Conservation (phyloP, 2,797 vertebrate species). For the Syncerus caffer region DNA sequence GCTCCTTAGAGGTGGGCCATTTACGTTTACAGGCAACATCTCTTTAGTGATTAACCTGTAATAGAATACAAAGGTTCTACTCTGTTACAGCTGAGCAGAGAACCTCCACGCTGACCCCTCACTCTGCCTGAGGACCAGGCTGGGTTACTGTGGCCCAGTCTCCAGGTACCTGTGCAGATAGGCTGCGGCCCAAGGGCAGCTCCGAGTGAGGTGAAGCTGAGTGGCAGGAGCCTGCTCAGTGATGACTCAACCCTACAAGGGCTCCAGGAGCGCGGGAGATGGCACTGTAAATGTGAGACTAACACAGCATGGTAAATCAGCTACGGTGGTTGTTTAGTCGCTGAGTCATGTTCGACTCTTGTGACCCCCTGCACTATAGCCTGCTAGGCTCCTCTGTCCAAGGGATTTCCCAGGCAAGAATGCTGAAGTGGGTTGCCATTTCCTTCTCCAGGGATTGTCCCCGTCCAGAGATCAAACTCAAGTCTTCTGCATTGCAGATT, state of each 20-base stretch:
- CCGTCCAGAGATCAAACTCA: not conserved
- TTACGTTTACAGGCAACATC: not conserved
- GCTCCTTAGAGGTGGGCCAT: not conserved
- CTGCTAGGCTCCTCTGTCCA: not conserved
- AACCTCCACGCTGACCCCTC: not conserved
- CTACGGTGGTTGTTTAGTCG: not conserved
- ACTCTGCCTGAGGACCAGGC: not conserved
- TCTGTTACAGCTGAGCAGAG: not conserved
- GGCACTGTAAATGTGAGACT: not conserved
- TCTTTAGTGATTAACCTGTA: not conserved
- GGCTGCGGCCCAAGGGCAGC: not conserved
- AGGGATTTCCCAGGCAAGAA: not conserved
- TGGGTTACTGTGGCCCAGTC: not conserved
- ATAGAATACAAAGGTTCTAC: not conserved
- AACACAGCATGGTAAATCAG: not conserved
- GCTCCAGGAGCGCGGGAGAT: not conserved
- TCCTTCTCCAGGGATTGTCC: not conserved
- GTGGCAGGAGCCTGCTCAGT: not conserved
- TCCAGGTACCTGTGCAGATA: not conserved
- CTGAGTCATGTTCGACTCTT: not conserved
- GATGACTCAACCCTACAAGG: not conserved
- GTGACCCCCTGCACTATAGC: not conserved
- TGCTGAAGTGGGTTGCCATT: not conserved
- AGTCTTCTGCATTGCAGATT: not conserved
- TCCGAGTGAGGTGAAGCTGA: not conserved